Percentiles rank a stretch among this genome's conserved stretches.
These are phyloP conservation scores for Caenorhabditis japonica DNA, from an alignment of 2,888 invertebrate genomes.

Conservation along the genomic window DNA sequence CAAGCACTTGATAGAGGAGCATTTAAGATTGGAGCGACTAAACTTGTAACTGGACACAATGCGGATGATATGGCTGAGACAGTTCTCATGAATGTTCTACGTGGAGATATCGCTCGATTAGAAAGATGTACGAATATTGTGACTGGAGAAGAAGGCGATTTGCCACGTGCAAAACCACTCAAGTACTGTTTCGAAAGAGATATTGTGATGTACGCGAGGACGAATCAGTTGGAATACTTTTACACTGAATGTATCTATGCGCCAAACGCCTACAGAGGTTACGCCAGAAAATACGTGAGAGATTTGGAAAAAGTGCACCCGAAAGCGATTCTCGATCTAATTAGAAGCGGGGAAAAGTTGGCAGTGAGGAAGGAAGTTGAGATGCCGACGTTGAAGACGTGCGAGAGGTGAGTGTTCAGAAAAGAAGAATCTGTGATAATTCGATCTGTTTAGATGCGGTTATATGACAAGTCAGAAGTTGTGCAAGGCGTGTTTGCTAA, in stretches of 20 bases:
- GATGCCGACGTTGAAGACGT: conserved; percentile 81
- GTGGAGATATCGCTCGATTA: conserved; percentile 90
- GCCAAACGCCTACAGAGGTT: conserved; percentile 91
- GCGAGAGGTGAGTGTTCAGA: too few species aligned
- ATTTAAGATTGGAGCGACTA: conserved; percentile 87
- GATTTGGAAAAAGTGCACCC: conserved; percentile 94
- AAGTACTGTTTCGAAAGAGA: conserved; percentile 96
- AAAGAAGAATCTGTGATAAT: too few species aligned
- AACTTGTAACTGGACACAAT: conserved; percentile 89
- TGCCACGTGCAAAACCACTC: conserved; percentile 74
- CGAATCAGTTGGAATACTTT: conserved; percentile 94
- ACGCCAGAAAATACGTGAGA: conserved; percentile 85
- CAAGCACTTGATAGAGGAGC: conserved; percentile 95
- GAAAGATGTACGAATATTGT: conserved; percentile 65
- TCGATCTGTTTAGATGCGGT: conserved; percentile 83
- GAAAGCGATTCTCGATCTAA: conserved; percentile 79
- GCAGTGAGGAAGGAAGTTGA: conserved; percentile 87
- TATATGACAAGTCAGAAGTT: conserved; percentile 89
- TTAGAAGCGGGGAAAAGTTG: conserved; percentile 83
- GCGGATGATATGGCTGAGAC: conserved; percentile 95
- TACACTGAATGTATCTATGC: conserved; percentile 99
- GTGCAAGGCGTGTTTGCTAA: conserved; percentile 94
- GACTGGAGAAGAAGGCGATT: conserved; percentile 69
- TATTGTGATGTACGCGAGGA: conserved; percentile 92
- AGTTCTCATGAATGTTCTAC: conserved; percentile 82